Percentiles rank a stretch among this genome's conserved stretches.
Conservation (phyloP, 1,140 invertebrate genomes). For the Magallana ariakensis region DNA sequence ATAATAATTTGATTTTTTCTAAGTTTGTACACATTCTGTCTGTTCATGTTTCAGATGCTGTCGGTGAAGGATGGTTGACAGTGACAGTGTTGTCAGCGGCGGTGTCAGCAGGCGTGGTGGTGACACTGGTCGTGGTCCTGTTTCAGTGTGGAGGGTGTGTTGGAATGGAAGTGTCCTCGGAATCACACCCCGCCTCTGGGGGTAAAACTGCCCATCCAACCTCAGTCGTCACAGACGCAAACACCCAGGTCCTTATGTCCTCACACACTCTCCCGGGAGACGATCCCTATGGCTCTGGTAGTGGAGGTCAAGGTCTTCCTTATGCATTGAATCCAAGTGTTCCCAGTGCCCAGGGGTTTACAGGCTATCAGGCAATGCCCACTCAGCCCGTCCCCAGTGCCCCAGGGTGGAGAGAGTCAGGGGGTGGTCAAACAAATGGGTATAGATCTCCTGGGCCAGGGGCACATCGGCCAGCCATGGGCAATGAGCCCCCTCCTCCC, state of each 20-base stretch:
- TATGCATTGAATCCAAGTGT: slow-evolving; percentile 32
- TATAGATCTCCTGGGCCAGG: neutral
- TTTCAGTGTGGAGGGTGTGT: slow-evolving; percentile 35
- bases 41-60: neutral
- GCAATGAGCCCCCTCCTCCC: slow-evolving; percentile 31
- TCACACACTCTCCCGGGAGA: slow-evolving; percentile 7
- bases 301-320: neutral
- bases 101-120: neutral
- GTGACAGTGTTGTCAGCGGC: neutral
- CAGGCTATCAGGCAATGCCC: slow-evolving; percentile 28
- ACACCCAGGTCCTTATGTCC: slow-evolving; percentile 15
- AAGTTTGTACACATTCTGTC: no score
- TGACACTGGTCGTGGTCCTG: neutral
- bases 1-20: no score
- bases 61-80: neutral
- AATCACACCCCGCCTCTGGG: slow-evolving; percentile 5
- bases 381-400: neutral
- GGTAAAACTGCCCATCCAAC: neutral
- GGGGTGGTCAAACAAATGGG: neutral
- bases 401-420: neutral
- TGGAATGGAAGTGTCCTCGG: slow-evolving; percentile 31
- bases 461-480: neutral
- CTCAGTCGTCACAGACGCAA: slow-evolving; percentile 19
- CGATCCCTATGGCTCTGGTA: neutral
- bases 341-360: slow-evolving; percentile 33